Base-by-base conservation (phyloP, 2,113 vertebrate species). In the Indicator maculatus region DNA sequence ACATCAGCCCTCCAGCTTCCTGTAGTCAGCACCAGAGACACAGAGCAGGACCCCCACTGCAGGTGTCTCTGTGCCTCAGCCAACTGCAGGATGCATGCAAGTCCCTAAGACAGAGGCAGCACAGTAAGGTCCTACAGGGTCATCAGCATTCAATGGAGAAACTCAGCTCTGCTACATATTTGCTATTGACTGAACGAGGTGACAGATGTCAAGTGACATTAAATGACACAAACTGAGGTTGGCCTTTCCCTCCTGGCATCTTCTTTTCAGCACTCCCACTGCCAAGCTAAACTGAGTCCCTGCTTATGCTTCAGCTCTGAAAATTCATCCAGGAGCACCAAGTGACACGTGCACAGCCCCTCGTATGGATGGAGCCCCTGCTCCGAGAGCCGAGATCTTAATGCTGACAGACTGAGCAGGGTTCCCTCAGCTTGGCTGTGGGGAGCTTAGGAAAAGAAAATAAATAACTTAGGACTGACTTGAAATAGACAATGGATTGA, bases 101-200 rank as follows among this genome's bases (percentile, higher is more conserved):
- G 17, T 38, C 71, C 76, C 65, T 70, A 11, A 6, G n/a, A 13
- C 12, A 39, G 1, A 5, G 56, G 17, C 45, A 39, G 36, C 39
- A 12, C 0, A 0, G 20, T 1, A 7, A 64, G 59, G 31, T 8
- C 53, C 65, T 86, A 47, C 16, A 2, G 1, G 6, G 16, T 12
- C 6, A 4, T 26, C 3, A 55, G 21, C 45, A 76, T 28, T 69
- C 50, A 16, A 45, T 38, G 53, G 58, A 10, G 79, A 93, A 88
- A 27, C 75, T 87, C 71, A 58, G 44, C 27, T 72, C 47, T 82
- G 14, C 21, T 66, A 4, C 2, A 0, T 19, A 28, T 60, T 78
- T 65, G 9, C 66, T 89, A 13, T 8, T 47, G 44, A n/a, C 65
- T 24, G 20, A 89, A 60, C 11, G 72, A 79, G 44, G 30, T 53